Evolutionary conservation across 1,140 invertebrate species (phyloP).

Genomic region (Zophobas morio): DNA sequence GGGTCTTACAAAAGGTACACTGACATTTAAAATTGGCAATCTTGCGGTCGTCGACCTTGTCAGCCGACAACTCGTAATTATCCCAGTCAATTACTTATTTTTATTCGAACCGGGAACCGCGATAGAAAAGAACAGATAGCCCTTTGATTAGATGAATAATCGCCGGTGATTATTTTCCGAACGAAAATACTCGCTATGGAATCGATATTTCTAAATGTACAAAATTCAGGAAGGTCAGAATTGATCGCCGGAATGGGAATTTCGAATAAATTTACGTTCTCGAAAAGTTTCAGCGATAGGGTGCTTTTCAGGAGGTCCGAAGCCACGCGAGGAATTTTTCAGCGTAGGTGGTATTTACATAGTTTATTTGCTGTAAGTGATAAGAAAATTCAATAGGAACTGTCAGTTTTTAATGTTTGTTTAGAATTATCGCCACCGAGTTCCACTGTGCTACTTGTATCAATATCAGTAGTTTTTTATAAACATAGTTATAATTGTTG

Average conservation of each 20-base stretch:
- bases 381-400: not conserved
- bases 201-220: not conserved
- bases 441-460: not conserved
- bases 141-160: not conserved
- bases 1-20: constrained; percentile 3
- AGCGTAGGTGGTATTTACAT: not conserved
- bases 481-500: too few species aligned
- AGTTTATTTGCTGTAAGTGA: not conserved
- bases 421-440: constrained; percentile 1
- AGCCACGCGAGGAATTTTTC: not conserved
- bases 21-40: constrained; percentile 32
- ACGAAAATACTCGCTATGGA: not conserved
- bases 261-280: too few species aligned
- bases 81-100: constrained; percentile 36
- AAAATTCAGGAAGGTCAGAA: not conserved
- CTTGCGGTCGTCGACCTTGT: constrained; percentile 28
- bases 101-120: constrained; percentile 27
- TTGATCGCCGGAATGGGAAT: not conserved
- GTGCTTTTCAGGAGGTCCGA: too few species aligned
- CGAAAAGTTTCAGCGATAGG: too few species aligned
- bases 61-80: constrained; percentile 31
- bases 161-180: not conserved
- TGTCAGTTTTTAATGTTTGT: not conserved
- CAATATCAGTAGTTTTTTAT: not conserved
- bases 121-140: not conserved